Evolutionary conservation across 2,888 invertebrate species (phyloP).

Genomic region (Tetanocera ferruginea): DNA sequence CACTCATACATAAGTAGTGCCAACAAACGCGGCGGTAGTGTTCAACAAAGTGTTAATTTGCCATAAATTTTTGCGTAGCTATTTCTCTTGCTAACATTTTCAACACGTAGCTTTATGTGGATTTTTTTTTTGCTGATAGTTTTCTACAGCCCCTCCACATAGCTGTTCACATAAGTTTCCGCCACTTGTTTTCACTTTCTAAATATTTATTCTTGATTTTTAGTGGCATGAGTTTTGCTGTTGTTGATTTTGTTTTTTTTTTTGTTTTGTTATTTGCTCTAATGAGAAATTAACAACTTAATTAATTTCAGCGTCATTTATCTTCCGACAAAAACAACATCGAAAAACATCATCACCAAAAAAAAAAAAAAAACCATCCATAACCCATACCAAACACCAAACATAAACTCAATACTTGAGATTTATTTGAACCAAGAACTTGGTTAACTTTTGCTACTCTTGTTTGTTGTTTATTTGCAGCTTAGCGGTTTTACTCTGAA

Average conservation of each 20-base stretch:
- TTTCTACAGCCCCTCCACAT: background rate
- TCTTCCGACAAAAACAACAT: slow-evolving; percentile 51
- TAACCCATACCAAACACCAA: background rate
- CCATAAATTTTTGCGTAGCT: background rate
- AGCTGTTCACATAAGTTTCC: background rate
- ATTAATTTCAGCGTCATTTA: slow-evolving; percentile 69
- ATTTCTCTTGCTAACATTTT: too few species aligned
- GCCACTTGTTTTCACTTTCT: background rate
- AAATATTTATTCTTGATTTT: too few species aligned
- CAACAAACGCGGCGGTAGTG: too few species aligned
- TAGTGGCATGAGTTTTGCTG: too few species aligned
- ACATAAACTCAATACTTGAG: background rate
- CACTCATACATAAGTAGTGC: background rate
- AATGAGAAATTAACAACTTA: slow-evolving; percentile 68
- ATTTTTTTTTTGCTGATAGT: background rate
- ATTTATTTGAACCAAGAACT: background rate
- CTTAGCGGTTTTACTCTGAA: too few species aligned
- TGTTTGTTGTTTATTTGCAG: background rate
- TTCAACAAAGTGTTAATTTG: slow-evolving; percentile 9
- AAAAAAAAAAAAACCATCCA: background rate
- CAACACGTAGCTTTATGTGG: too few species aligned
- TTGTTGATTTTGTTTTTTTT: background rate
- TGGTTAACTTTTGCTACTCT: background rate
- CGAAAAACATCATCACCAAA: background rate
- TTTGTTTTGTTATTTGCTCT: slow-evolving; percentile 3